Evolutionary conservation across 2,113 vertebrate species (phyloP), one percentile per base, ranked within the genome.

Genomic region (Neodontobutis hainanensis): DNA sequence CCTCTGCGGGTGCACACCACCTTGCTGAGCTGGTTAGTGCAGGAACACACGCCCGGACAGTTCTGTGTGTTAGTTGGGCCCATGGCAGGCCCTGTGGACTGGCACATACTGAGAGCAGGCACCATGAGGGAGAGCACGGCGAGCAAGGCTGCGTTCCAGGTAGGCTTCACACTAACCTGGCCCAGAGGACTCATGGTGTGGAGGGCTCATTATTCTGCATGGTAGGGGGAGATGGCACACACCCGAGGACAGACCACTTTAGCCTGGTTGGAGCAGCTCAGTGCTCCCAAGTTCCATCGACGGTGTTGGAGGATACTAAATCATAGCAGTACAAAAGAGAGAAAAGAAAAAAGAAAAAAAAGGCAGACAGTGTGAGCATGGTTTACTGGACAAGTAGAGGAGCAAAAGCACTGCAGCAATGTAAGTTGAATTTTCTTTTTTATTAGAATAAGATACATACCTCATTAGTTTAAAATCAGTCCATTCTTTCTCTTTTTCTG

Each of bases 181-280:
- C 95, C 92, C 96, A 96, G 91, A 95, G 96, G 95, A 96, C 94
- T 98, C 96, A 98, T 98, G 95, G 89, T 98, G 96, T 95, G 95
- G 93, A 95, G 94, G 94, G 95, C 94, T 95, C 97, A 98, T 99
- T 95, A 93, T 98, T 97, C 95, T 95, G 94, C 97, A 98, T 97
- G 92, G 92, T 94, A 92, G 86, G 93, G 92, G 93, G 93, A 94
- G 90, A 92, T 70, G 90, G 92, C 90, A 94, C 94, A 93, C 92
- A 93, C 92, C 92, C 92, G 94, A 92, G 90, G 91, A 92, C 79
- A 85, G 91, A 90, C 91, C 93, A 93, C 93, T 92, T 93, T 94
- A 96, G 92, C 94, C 95, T 92, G 94, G 94, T 93, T 94, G 94
- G 90, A 94, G 92, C 92, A 90, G 91, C 92, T 93, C 90, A 89